Percentiles rank a stretch among this genome's conserved stretches.
Evolutionary conservation across 2,797 vertebrate genomes (phyloP).

Genomic region (Kryptolebias ocellatus): DNA sequence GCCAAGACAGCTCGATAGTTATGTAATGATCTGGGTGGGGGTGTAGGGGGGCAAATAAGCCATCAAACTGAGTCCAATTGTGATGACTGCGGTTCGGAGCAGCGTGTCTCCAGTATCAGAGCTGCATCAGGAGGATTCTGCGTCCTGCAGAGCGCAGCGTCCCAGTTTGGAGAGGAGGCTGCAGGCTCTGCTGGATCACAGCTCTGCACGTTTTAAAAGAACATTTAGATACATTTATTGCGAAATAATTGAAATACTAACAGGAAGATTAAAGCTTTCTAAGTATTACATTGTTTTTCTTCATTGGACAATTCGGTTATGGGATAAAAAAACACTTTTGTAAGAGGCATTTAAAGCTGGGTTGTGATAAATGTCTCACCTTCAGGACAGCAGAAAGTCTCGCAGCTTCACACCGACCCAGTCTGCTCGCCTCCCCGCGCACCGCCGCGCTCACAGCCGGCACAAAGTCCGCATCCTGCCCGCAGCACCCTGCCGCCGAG

Average conservation of each 20-base stretch:
- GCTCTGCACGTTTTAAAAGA: not conserved
- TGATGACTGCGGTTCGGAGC: conserved; percentile 25
- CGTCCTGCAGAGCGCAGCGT: not conserved
- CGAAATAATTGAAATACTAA: too few species aligned
- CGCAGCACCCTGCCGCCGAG: conserved; percentile 27
- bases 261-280: too few species aligned
- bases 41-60: conserved; percentile 33
- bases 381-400: conserved; percentile 39
- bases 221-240: not conserved
- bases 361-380: conserved; percentile 41
- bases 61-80: conserved; percentile 39
- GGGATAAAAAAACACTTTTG: too few species aligned
- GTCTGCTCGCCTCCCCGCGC: conserved; percentile 17
- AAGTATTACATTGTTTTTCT: too few species aligned
- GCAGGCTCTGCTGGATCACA: not conserved
- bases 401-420: conserved; percentile 36
- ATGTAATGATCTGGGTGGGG: conserved; percentile 47
- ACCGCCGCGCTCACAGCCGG: conserved; percentile 37
- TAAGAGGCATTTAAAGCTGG: not conserved
- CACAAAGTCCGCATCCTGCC: conserved; percentile 48
- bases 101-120: conserved; percentile 14
- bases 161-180: not conserved
- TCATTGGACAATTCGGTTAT: too few species aligned
- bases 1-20: conserved; percentile 55
- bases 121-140: not conserved